These are phyloP conservation scores for Arctopsyche grandis DNA, from an alignment of 1,140 invertebrate species.

Conservation along the genomic window DNA sequence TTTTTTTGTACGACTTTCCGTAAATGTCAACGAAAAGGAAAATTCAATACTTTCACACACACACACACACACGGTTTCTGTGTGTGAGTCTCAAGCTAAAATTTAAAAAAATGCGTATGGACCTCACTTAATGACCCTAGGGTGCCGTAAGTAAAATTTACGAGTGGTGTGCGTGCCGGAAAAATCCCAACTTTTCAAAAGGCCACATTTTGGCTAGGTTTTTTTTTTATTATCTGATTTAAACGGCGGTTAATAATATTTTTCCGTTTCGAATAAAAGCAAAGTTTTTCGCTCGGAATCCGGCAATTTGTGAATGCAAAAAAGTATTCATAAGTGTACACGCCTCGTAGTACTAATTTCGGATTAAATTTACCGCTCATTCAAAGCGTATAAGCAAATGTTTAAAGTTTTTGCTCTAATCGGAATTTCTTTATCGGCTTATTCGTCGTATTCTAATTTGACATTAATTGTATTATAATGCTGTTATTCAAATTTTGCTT, in stretches of 20 bases:
- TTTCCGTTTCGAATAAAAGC: neutral
- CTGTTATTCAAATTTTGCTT: no score
- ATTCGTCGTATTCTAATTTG: no score
- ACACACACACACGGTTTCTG: neutral
- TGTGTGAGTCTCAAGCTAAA: neutral
- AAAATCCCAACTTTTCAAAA: conserved; percentile 17
- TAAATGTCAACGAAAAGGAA: neutral
- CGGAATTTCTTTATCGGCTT: no score
- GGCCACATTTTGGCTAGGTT: neutral
- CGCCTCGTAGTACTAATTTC: no score
- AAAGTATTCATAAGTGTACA: no score
- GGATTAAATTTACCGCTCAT: no score
- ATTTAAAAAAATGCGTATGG: conserved; percentile 23
- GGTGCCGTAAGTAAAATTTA: conserved; percentile 35
- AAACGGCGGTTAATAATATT: conserved; percentile 1
- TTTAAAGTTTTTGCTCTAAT: no score
- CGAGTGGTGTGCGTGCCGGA: conserved; percentile 6
- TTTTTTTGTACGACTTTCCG: neutral
- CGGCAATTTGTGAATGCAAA: neutral
- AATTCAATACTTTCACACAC: neutral
- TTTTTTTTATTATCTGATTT: neutral
- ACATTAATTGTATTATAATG: no score
- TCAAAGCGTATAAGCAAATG: no score
- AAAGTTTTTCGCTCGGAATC: neutral
- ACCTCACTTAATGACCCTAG: conserved; percentile 24